Evolutionary conservation across 2,888 invertebrate species (phyloP), one percentile per base, ranked within the genome.

Genomic region (Plebejus argus): DNA sequence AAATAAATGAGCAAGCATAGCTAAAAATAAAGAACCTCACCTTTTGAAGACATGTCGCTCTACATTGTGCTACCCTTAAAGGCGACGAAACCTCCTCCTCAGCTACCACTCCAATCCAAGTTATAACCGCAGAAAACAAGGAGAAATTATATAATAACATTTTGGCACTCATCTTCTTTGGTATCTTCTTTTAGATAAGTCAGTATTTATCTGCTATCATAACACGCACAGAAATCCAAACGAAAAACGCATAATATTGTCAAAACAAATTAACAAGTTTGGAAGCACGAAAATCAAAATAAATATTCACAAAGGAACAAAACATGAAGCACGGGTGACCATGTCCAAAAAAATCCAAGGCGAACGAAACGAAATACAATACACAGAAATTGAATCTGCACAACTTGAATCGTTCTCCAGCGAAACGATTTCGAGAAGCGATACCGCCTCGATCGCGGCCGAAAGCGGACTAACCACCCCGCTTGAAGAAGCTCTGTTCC

Each of bases 41-140:
- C 96, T 95, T 96, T 94, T 96, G 95, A 85, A 96, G 94, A 90
- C 96, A 96, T 82, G 96, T 96, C 82, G 96, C 96, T 89, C 96
- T 92, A 89, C 96, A 96, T 85, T 96, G 96, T 83, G 96, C 96
- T 83, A 96, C 96, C 85, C 96, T 95, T 82, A 96, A 90, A 79
- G 96, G 96, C 84, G 96, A 96, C 80, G 96, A 96, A 83, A 96
- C 95, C 88, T 96, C 96, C 92, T 95, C 95, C 85, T 96, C 95
- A 82, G 95, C 95, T 77, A 87, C 84, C 87, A 92, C 93, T 87
- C 90, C 93, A 91, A 93, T 93, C 94, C 94, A 92, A 84, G 90
- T 88, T 85, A 91, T 87, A 82, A 92, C 84, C 83, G 89, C 85
- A 84, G 90, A 89, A 87, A 93, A 90, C 85, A 93, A 87, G 86